These are phyloP conservation scores for Danio kyathit DNA, from an alignment of 2,797 vertebrate genomes.

Conservation along the genomic window DNA sequence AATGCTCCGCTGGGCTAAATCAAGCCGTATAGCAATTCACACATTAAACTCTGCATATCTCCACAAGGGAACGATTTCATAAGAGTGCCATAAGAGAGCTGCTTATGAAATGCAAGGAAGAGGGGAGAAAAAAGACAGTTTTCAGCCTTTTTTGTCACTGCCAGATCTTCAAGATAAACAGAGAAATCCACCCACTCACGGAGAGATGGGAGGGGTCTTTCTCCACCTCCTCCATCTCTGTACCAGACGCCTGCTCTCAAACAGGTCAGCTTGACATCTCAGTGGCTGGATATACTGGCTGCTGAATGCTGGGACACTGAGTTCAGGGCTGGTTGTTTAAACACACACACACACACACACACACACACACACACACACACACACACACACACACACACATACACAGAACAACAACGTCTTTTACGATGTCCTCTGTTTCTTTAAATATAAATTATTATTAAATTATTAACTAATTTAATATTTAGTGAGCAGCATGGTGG, in stretches of 20 bases:
- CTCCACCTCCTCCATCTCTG: constrained; percentile 34
- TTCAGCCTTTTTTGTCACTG: constrained; percentile 37
- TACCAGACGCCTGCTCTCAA: constrained; percentile 47
- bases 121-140: constrained; percentile 27
- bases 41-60: constrained; percentile 46
- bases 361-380: no score
- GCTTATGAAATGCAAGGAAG: constrained; percentile 53
- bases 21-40: constrained; percentile 46
- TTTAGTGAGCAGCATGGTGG: no score
- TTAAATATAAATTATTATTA: no score
- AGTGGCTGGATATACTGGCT: constrained; percentile 9
- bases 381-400: no score
- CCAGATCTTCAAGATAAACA: constrained; percentile 53
- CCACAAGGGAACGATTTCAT: constrained; percentile 51
- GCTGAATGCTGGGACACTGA: constrained; percentile 2
- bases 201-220: constrained; percentile 48
- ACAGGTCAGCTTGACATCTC: constrained; percentile 53
- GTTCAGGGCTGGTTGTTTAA: background rate
- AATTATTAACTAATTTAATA: no score
- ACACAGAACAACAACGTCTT: no score
- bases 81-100: constrained; percentile 47
- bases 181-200: constrained; percentile 44
- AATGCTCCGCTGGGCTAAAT: constrained; percentile 37
- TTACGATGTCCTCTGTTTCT: no score
- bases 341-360: background rate